Conservation (phyloP, 2,797 vertebrate genomes). For the Scolopax bukidnonensis region DNA sequence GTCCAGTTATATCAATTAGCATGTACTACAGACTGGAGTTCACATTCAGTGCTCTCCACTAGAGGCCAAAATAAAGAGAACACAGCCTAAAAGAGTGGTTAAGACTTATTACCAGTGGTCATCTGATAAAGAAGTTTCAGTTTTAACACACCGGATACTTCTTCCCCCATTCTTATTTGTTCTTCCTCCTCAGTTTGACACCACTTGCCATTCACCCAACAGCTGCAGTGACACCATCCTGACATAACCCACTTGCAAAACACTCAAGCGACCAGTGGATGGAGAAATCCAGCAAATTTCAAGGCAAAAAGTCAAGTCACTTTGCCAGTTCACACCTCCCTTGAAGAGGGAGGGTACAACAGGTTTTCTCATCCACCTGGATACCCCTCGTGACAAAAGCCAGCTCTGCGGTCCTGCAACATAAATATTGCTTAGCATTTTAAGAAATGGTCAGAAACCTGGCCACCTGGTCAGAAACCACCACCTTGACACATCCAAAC, state of each 20-base stretch:
- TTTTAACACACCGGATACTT: neutral
- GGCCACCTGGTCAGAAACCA: neutral
- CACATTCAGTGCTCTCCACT: neutral
- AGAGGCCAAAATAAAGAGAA: neutral
- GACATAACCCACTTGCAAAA: neutral
- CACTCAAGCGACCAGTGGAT: neutral
- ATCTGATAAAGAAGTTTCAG: neutral
- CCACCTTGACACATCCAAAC: neutral
- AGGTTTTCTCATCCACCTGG: neutral
- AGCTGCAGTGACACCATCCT: neutral
- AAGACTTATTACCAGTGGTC: neutral
- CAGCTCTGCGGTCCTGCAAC: neutral
- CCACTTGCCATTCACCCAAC: neutral
- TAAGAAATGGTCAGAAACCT: neutral
- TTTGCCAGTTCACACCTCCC: neutral
- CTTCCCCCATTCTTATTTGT: neutral
- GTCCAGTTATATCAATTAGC: neutral
- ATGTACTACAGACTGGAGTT: rapidly evolving
- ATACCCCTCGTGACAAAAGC: neutral
- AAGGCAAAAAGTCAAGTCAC: neutral
- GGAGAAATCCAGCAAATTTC: neutral
- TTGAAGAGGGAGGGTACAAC: neutral
- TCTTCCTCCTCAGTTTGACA: neutral
- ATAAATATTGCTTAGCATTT: neutral
- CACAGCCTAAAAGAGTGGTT: neutral